Percentiles rank a stretch among this genome's conserved stretches.
Evolutionary conservation across 2,888 invertebrate genomes (phyloP).

Genomic region (Tetranychus piercei): DNA sequence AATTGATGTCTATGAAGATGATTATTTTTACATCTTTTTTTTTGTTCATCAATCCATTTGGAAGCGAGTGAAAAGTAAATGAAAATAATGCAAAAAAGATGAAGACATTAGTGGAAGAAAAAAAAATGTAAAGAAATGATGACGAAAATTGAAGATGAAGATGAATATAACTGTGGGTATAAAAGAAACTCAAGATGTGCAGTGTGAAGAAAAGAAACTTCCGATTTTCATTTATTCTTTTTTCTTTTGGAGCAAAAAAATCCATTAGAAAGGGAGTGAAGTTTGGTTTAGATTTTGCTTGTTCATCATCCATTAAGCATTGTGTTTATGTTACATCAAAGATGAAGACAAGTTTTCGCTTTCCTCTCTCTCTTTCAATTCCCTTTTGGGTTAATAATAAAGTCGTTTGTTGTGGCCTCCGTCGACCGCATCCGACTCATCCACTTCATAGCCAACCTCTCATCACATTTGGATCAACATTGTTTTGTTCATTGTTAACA

Average conservation of each 20-base stretch:
- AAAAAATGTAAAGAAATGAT: conserved; percentile 3
- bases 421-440: neutral
- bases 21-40: neutral
- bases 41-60: neutral
- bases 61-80: neutral
- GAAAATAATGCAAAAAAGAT: neutral
- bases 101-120: neutral
- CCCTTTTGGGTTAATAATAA: neutral
- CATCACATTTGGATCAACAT: neutral
- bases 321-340: neutral
- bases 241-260: neutral
- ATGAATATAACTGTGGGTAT: neutral
- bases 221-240: neutral
- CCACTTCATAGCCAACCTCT: neutral
- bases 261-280: neutral
- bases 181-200: neutral
- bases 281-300: neutral
- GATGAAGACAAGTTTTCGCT: neutral
- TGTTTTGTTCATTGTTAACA: neutral
- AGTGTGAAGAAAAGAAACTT: neutral
- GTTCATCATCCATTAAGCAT: neutral
- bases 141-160: neutral
- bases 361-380: neutral
- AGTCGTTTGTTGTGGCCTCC: conserved; percentile 1
- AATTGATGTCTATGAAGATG: neutral